These are phyloP conservation scores for Tineola bisselliella DNA, from an alignment of 2,888 invertebrate genomes.

Conservation along the genomic window DNA sequence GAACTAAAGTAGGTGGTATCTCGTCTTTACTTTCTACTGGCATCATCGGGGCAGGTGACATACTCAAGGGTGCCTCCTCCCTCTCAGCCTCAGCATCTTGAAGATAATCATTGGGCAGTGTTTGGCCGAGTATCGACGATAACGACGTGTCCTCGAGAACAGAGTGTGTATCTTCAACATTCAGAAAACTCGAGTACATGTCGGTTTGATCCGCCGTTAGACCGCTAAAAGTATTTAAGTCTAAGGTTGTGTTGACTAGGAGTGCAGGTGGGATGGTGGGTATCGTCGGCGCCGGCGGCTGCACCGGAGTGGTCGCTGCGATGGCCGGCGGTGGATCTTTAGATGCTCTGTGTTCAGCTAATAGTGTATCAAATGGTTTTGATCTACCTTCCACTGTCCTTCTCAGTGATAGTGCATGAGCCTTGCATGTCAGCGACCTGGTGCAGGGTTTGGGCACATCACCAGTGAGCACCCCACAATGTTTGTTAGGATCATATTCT, in stretches of 20 bases:
- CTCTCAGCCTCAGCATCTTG: constrained; percentile 32
- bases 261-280: constrained; percentile 31
- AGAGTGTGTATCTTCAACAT: constrained; percentile 41
- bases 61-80: not conserved
- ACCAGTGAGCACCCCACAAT: constrained; percentile 80
- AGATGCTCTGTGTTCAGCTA: constrained; percentile 77
- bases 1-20: constrained; percentile 25
- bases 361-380: constrained; percentile 78
- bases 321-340: constrained; percentile 52
- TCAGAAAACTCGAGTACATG: constrained; percentile 48
- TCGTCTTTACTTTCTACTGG: constrained; percentile 15
- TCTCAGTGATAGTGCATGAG: constrained; percentile 74
- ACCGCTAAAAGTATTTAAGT: constrained; percentile 43
- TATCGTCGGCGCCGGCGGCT: constrained; percentile 22
- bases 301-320: constrained; percentile 21
- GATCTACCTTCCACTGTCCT: constrained; percentile 76
- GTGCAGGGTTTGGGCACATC: constrained; percentile 80
- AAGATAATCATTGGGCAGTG: constrained; percentile 38
- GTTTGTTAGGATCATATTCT: constrained; percentile 84
- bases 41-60: not conserved
- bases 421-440: constrained; percentile 78
- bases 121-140: constrained; percentile 44
- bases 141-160: constrained; percentile 47
- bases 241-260: constrained; percentile 46
- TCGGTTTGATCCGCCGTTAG: constrained; percentile 52